phyloP scores from a whole-genome alignment of 2,797 vertebrate genomes.

The Gymnoscopelus microlampas region DNA sequence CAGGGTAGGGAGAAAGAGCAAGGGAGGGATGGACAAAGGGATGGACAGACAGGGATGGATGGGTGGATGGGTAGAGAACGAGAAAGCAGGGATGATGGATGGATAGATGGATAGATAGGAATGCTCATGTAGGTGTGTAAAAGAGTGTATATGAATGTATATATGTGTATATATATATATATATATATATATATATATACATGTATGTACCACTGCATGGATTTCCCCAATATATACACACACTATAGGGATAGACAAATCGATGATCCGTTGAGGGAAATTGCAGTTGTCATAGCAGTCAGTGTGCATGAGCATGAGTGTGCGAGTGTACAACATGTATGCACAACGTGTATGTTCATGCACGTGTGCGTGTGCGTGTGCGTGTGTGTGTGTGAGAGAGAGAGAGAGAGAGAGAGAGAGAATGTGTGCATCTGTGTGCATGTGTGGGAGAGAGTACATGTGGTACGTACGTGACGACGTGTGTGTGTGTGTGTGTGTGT shows the following conservation, averaged over 20 bases:
- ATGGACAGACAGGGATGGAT: constrained; percentile 30
- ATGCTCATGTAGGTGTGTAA: neutral
- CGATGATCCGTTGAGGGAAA: constrained; percentile 4
- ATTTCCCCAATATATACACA: too few species aligned
- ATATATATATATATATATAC: too few species aligned
- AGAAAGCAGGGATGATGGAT: constrained; percentile 7
- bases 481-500: constrained; percentile 16
- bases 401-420: too few species aligned
- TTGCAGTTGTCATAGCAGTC: constrained; percentile 26
- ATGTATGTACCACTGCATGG: too few species aligned
- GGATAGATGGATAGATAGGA: neutral
- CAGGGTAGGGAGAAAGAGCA: constrained; percentile 5
- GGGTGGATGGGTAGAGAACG: constrained; percentile 21
- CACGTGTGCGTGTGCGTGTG: neutral
- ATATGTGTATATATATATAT: too few species aligned
- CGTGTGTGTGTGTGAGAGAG: neutral
- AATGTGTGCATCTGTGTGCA: neutral
- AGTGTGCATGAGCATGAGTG: neutral
- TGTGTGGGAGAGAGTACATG: neutral
- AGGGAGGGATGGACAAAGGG: constrained; percentile 23
- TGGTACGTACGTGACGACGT: neutral
- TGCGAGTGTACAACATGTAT: neutral
- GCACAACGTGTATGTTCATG: neutral
- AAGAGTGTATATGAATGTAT: too few species aligned
- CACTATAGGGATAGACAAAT: neutral